These are phyloP conservation scores for Budorcas taxicolor DNA, from an alignment of 2,113 vertebrate species.

Conservation along the genomic window DNA sequence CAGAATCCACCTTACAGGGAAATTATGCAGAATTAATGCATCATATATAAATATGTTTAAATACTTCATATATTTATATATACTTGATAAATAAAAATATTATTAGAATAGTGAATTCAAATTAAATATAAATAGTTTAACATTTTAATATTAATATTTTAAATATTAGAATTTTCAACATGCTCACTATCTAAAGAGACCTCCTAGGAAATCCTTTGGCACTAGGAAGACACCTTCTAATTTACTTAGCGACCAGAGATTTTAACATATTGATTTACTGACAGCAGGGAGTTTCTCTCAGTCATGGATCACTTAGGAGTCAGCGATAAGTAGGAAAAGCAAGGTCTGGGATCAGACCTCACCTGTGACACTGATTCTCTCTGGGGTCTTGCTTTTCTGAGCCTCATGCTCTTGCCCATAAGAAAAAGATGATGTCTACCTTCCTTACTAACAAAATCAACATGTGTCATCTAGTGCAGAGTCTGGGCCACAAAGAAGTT, in stretches of 20 bases:
- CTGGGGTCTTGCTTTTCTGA: not conserved
- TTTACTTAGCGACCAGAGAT: not conserved
- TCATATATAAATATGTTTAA: not conserved
- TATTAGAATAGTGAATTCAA: not conserved
- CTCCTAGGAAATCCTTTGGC: not conserved
- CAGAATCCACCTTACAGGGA: not conserved
- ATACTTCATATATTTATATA: not conserved
- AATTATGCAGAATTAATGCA: not conserved
- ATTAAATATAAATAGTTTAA: not conserved
- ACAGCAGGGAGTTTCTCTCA: not conserved
- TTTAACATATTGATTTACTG: not conserved
- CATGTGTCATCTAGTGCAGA: not conserved
- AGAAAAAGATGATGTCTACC: not conserved
- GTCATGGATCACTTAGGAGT: not conserved
- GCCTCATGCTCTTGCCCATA: not conserved
- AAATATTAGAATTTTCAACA: not conserved
- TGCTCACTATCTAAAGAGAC: not conserved
- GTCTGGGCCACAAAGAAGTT: not conserved
- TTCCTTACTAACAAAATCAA: not conserved
- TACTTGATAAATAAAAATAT: not conserved
- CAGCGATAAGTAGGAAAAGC: not conserved
- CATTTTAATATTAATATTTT: not conserved
- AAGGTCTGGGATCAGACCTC: not conserved
- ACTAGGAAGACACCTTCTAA: not conserved
- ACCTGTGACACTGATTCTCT: not conserved